Evolutionary conservation across 2,113 vertebrate genomes (phyloP), one percentile per base, ranked within the genome.

Genomic region (Tringa solitaria): DNA sequence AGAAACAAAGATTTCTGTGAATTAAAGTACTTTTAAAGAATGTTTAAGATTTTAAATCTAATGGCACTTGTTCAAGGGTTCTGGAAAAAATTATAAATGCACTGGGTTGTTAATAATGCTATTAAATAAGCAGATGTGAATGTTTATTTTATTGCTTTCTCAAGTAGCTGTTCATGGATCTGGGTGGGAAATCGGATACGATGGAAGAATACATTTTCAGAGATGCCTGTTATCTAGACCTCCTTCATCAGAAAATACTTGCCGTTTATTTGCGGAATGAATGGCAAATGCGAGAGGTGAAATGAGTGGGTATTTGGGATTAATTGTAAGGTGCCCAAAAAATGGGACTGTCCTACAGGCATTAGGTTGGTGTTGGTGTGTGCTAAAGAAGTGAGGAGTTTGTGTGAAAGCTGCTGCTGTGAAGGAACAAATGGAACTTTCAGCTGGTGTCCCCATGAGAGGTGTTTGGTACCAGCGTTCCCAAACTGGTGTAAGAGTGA

Each of bases 11-110:
- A 97, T 96, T 97, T 97, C 97, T 97, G 97, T 98, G 97, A 98
- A 98, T 98, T 98, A 98, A 98, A 98, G 96, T 97, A 98, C 97
- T 98, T 98, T 98, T 98, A 97, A 98, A 98, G 97, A 98, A 97
- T 96, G 97, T 96, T 96, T 95, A 97, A 97, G 96, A 73, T 94
- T 96, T 97, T 93, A 96, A 97, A 96, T 97, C 96, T 93, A 87
- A 95, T 96, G 96, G 87, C 95, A 14, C 96, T 97, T 96, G 95
- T 97, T 97, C 84, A 89, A 96, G 96, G 90, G 96, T 96, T 92
- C 91, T 94, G 92, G 94, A 96, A 95, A 81, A 91, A 73, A 41
- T 56, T 57, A 75, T 87, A 51, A 81, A 95, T 80, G 91, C 75
- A 50, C 90, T 54, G 93, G 96, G 90, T 91, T 94, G 84, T 89